Base-by-base conservation (phyloP, 2,888 invertebrate genomes). In the Sisyra nigra region DNA sequence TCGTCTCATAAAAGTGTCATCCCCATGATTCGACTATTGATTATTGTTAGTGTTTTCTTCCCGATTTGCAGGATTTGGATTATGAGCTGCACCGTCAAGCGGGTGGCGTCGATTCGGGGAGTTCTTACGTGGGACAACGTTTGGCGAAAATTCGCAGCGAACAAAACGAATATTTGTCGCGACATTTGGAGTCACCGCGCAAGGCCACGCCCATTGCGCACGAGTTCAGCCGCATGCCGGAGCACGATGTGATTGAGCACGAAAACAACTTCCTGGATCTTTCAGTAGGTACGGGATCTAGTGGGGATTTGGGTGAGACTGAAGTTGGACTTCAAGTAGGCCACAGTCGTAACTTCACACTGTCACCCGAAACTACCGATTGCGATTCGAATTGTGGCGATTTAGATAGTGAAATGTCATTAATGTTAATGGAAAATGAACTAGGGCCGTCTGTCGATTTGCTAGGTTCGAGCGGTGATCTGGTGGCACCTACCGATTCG, bases 281-380 rank as follows among this genome's bases (percentile, higher is more conserved):
- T 46, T 72, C 73, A 7, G 68, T 72, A 45, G 74, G 74, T 53
- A 69, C 76, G 13, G 72, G 70, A 37, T 72, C 72, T 42, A 74
- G 74, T 53, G 74, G 75, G 48, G 75, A 76, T 57, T 62, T 75
- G 40, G 75, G 74, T n/a, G 76, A 76, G 53, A 72, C 71, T 2
- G 72, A 73, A 55, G 72, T 72, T 11, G 73, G 73, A 18, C 57
- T 72, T 41, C 71, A 74, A 59, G 75, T 74, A 40, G 74, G 79
- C 36, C 79, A 80, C 57, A 80, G 81, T 52, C 74, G 84, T 38
- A 87, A 87, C 60, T 89, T 89, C 63, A 86, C 88, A 17, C 73
- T 91, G 46, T 91, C 91, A 33, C 88, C 91, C 5, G 92, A 91
- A 66, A 86, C 87, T 47, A 92, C 89, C 46, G 92, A 92, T 65